Evolutionary conservation across 2,888 invertebrate genomes (phyloP).

Genomic region (Cheiracanthium punctorium): DNA sequence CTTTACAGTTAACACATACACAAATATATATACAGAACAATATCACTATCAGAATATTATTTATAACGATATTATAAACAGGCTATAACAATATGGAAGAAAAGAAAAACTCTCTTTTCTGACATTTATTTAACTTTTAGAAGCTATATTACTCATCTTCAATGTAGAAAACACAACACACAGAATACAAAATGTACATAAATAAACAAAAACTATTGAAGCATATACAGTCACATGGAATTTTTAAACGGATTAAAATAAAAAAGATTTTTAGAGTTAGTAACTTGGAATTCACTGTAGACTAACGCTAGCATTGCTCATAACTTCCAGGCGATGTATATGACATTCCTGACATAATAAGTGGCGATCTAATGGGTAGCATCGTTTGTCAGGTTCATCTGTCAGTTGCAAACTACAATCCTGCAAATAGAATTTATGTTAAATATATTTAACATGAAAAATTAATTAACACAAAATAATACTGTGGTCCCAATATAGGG

Average conservation of each 20-base stretch:
- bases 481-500: no score
- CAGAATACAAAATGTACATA: not conserved
- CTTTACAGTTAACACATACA: not conserved
- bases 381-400: conserved; percentile 97
- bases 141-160: no score
- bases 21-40: not conserved
- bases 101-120: no score
- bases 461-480: no score
- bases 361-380: conserved; percentile 94
- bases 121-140: no score
- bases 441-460: not conserved
- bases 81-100: not conserved
- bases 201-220: not conserved
- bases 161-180: no score
- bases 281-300: conserved; percentile 1
- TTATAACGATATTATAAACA: not conserved
- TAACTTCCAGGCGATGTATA: conserved; percentile 77
- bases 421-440: conserved; percentile 70
- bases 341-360: conserved; percentile 96
- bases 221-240: not conserved
- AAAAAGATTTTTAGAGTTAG: not conserved
- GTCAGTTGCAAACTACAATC: conserved; percentile 98
- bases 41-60: not conserved
- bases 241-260: not conserved
- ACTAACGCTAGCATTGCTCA: not conserved